Evolutionary conservation across 2,888 invertebrate species (phyloP), one percentile per base, ranked within the genome.

Genomic region (Embidobia sp.): DNA sequence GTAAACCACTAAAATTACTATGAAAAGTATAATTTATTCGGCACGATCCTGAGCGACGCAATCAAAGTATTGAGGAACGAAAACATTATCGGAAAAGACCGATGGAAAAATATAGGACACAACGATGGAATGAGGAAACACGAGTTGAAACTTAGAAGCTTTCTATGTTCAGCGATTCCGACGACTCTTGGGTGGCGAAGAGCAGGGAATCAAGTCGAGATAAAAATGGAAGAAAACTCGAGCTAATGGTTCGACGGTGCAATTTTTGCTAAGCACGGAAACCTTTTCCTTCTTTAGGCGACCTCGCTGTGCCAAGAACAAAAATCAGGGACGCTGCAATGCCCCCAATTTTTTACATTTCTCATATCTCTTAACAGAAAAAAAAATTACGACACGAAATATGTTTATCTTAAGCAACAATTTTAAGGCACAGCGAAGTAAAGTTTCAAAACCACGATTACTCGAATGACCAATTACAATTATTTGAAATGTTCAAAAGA

Each of bases 221-320:
- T 85, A 84, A 84, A 78, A 84, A 85, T 84, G 82, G 84, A 57
- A 31, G 27, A 53, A 35, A 40, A 18, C 51, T 87, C 84, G 84
- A 85, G 87, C 87, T 89, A 89, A 89, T 89, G 89, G 88, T 82
- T 86, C 84, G 85, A 84, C 80, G 84, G 79, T 82, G 86, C 84
- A 88, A 87, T 89, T 88, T n/a, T 87, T 88, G 87, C 87, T 88
- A 87, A 88, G 88, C 88, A 88, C 82, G 86, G 82, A 88, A 89
- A 88, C 87, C 89, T 89, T 89, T 88, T 89, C 87, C 81, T 84
- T 79, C 81, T 69, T 74, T 48, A 61, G 35, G 72, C 73, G 79
- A 76, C 78, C 79, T 80, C 73, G 73, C 74, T 64, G n/a, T n/a
- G n/a, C 16, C 51, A 11, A 1, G 26, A 35, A 46, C 61, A 44